These are phyloP conservation scores for Scolopax bukidnonensis DNA, from an alignment of 2,797 vertebrate genomes.

Conservation along the genomic window DNA sequence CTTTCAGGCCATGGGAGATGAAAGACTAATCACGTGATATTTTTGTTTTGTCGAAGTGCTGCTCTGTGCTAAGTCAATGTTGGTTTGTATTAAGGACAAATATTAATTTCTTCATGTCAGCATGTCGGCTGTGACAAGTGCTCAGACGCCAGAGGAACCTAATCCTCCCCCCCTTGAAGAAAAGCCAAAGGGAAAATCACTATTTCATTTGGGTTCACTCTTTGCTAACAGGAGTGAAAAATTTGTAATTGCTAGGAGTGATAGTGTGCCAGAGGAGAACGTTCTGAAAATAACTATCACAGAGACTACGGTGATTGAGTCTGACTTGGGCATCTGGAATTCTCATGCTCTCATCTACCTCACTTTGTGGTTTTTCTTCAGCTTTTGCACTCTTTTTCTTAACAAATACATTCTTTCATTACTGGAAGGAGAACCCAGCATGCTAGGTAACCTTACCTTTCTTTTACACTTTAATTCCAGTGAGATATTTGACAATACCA, in stretches of 20 bases:
- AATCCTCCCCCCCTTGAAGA: constrained; percentile 38
- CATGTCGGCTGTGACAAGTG: constrained; percentile 49
- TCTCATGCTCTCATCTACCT: constrained; percentile 87
- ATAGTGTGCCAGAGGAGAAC: constrained; percentile 85
- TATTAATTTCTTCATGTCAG: background rate
- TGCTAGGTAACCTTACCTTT: constrained; percentile 84
- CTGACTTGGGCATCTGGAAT: constrained; percentile 89
- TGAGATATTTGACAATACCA: background rate
- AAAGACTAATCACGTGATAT: background rate
- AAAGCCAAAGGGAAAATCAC: constrained; percentile 47
- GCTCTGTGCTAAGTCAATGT: background rate
- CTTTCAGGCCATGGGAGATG: background rate
- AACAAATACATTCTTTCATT: constrained; percentile 97
- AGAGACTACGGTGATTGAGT: constrained; percentile 92
- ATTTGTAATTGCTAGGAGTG: constrained; percentile 83
- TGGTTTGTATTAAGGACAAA: background rate
- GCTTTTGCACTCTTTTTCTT: constrained; percentile 97
- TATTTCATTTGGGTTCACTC: constrained; percentile 76
- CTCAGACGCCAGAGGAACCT: background rate
- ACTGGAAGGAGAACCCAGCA: constrained; percentile 93
- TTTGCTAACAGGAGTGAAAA: constrained; percentile 81
- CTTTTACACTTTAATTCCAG: background rate
- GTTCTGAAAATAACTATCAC: constrained; percentile 93
- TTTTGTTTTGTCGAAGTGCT: background rate
- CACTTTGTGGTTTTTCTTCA: constrained; percentile 94